A percentile compares a stretch with the other conserved stretches of the same genome.
phyloP scores from a whole-genome alignment of 2,797 vertebrate genomes.

The Vultur gryphus region DNA sequence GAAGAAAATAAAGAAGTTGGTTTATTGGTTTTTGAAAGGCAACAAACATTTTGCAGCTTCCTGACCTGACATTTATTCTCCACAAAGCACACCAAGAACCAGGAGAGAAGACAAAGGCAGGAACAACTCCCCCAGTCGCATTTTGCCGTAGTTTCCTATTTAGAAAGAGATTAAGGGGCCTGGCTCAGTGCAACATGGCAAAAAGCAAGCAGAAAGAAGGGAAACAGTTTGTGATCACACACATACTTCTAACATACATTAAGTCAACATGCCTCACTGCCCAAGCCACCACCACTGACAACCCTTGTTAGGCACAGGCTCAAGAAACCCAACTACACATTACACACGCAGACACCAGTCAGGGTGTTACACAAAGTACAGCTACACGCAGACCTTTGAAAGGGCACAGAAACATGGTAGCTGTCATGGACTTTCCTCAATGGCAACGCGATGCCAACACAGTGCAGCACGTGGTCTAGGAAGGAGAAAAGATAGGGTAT shows the following conservation, averaged over 20 bases:
- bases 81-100: background rate
- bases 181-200: background rate
- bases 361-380: background rate
- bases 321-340: background rate
- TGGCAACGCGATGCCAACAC: background rate
- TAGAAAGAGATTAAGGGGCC: background rate
- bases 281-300: background rate
- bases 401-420: background rate
- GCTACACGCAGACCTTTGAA: background rate
- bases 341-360: no score
- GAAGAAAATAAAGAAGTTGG: background rate
- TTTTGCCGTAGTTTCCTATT: background rate
- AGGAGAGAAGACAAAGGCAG: background rate
- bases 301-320: background rate
- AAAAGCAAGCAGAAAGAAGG: background rate
- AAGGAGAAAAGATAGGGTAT: background rate
- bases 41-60: background rate
- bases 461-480: fast-evolving
- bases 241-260: fast-evolving
- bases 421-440: background rate
- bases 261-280: background rate
- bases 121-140: background rate
- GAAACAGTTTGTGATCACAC: background rate
- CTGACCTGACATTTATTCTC: background rate
- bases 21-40: background rate